Evolutionary conservation across 1,140 invertebrate genomes (phyloP).

Genomic region (Trissolcus basalis): DNA sequence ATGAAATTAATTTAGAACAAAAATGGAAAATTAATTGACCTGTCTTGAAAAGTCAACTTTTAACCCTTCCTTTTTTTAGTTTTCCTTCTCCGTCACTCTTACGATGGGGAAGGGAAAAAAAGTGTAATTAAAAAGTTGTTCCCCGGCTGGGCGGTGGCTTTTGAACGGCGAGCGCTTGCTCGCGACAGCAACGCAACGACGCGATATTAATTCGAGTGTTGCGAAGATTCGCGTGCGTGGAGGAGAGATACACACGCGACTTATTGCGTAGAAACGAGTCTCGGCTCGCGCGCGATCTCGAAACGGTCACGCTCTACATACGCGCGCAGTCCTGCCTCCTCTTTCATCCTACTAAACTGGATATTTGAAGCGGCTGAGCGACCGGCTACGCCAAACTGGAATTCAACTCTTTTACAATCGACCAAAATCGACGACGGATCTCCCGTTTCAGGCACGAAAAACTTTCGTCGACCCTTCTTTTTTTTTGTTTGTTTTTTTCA

Average conservation of each 20-base stretch:
- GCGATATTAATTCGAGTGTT: slow-evolving; percentile 35
- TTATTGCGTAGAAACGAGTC: slow-evolving; percentile 59
- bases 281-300: slow-evolving; percentile 55
- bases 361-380: slow-evolving; percentile 58
- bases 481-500: too few relatives aligned
- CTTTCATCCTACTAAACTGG: slow-evolving; percentile 68
- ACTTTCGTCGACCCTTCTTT: neutral
- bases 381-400: slow-evolving; percentile 52
- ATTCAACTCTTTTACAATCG: slow-evolving; percentile 52
- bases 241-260: slow-evolving; percentile 24
- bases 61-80: too few relatives aligned
- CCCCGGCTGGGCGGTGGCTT: neutral
- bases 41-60: too few relatives aligned
- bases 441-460: slow-evolving; percentile 21
- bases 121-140: neutral
- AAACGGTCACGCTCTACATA: slow-evolving; percentile 67
- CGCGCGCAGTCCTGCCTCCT: slow-evolving; percentile 61
- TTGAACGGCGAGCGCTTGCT: neutral
- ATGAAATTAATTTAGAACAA: too few relatives aligned
- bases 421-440: slow-evolving; percentile 34
- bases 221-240: slow-evolving; percentile 12
- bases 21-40: too few relatives aligned
- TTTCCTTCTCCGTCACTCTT: too few relatives aligned
- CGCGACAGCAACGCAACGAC: neutral
- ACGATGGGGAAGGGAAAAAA: too few relatives aligned